phyloP scores from a whole-genome alignment of 2,113 vertebrate species.

The Scomber japonicus region DNA sequence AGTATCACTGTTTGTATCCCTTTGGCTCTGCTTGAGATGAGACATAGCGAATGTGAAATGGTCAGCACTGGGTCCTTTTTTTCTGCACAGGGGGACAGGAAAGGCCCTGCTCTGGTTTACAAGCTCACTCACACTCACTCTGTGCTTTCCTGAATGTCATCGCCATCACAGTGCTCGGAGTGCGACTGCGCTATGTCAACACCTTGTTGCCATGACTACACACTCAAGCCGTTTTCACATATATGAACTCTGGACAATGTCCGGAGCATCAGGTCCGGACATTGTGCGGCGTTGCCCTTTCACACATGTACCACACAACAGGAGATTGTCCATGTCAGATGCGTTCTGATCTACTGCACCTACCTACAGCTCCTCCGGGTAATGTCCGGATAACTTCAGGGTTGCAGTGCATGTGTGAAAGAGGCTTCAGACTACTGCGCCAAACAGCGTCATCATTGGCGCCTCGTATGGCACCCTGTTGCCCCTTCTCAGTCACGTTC shows the following conservation, averaged over 20 bases:
- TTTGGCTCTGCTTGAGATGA: slow-evolving; percentile 63
- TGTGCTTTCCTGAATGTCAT: slow-evolving; percentile 77
- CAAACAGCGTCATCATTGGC: slow-evolving; percentile 34
- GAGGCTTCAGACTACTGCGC: slow-evolving; percentile 61
- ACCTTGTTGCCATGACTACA: slow-evolving; percentile 80
- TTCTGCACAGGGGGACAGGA: slow-evolving; percentile 71
- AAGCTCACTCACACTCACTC: slow-evolving; percentile 51
- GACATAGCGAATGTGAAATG: slow-evolving; percentile 63
- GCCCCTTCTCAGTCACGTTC: slow-evolving; percentile 58
- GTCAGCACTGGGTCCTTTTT: slow-evolving; percentile 52
- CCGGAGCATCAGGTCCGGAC: too few relatives aligned
- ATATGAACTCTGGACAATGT: too few relatives aligned
- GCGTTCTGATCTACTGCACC: too few relatives aligned
- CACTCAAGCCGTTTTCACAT: slow-evolving; percentile 19
- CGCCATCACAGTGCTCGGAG: slow-evolving; percentile 68
- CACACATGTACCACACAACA: too few relatives aligned
- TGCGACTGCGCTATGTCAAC: slow-evolving; percentile 76
- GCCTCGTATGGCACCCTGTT: background rate
- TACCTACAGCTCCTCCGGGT: too few relatives aligned
- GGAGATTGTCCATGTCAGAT: too few relatives aligned
- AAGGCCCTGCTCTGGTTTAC: slow-evolving; percentile 66
- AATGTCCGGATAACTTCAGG: too few relatives aligned
- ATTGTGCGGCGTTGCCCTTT: too few relatives aligned
- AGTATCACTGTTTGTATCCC: slow-evolving; percentile 63
- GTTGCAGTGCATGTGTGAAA: too few relatives aligned